Percentiles rank a stretch among this genome's conserved stretches.
These are phyloP conservation scores for Drosophila atripex DNA, from an alignment of 2,888 invertebrate species.

Conservation along the genomic window DNA sequence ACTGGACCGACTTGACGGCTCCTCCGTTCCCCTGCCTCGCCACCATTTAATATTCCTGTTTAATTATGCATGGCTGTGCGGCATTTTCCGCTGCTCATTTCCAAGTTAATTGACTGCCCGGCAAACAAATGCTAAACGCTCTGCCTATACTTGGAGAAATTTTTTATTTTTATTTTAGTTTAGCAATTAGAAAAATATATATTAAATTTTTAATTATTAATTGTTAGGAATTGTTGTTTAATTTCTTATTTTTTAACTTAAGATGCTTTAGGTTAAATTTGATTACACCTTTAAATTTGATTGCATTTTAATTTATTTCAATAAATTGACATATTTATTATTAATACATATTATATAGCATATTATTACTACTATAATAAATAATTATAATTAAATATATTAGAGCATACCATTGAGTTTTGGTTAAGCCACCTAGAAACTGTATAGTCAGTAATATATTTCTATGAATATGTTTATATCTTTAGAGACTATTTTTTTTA, in stretches of 20 bases:
- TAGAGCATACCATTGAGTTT: too few species aligned
- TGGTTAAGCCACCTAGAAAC: too few species aligned
- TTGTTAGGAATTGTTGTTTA: too few species aligned
- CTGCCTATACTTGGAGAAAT: slow-evolving; percentile 20
- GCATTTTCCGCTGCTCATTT: slow-evolving; percentile 55
- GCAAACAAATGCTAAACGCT: slow-evolving; percentile 27
- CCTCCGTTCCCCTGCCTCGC: neutral
- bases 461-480: neutral
- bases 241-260: too few species aligned
- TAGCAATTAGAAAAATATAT: neutral
- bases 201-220: too few species aligned
- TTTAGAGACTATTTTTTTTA: neutral
- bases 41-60: slow-evolving; percentile 52
- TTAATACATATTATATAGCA: too few species aligned
- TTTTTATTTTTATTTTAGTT: neutral
- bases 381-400: too few species aligned
- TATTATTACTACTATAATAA: too few species aligned
- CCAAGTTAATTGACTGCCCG: slow-evolving; percentile 72
- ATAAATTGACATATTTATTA: too few species aligned
- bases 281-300: too few species aligned
- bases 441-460: neutral
- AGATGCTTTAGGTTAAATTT: too few species aligned
- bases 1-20: neutral
- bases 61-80: slow-evolving; percentile 75
- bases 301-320: too few species aligned